phyloP scores from a whole-genome alignment of 2,797 vertebrate species.

The Bovichtus diacanthus region DNA sequence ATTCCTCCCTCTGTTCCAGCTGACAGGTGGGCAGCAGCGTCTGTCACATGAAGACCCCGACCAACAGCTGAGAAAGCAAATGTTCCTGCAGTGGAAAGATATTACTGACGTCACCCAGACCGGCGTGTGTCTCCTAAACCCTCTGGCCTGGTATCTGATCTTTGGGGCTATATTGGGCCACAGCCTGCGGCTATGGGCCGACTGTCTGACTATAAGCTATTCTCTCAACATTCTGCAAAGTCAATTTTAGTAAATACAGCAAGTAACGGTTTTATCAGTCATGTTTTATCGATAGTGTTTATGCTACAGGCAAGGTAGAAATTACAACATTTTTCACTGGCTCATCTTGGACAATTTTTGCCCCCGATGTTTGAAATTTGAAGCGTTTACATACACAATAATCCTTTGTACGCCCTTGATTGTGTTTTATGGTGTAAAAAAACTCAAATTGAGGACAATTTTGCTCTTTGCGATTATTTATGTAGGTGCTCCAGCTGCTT shows the following conservation, averaged over 20 bases:
- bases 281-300: not conserved
- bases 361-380: no score
- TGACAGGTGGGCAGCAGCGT: conserved; percentile 51
- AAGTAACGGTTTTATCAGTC: not conserved
- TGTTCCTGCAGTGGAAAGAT: conserved; percentile 51
- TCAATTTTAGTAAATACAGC: not conserved
- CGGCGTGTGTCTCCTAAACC: conserved; percentile 58
- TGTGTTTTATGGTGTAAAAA: no score
- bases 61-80: conserved; percentile 70
- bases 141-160: conserved; percentile 73
- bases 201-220: conserved; percentile 19
- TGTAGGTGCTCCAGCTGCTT: not conserved
- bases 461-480: no score
- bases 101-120: conserved; percentile 52
- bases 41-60: conserved; percentile 44
- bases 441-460: no score
- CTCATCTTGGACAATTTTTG: no score
- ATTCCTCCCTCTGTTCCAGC: conserved; percentile 19
- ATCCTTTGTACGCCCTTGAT: no score
- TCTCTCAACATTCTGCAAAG: not conserved
- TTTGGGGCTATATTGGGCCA: conserved; percentile 69
- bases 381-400: no score
- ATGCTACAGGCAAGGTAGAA: not conserved
- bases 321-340: no score
- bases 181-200: conserved; percentile 42